phyloP scores from a whole-genome alignment of 2,888 invertebrate genomes.

The Drosophila mulleri region DNA sequence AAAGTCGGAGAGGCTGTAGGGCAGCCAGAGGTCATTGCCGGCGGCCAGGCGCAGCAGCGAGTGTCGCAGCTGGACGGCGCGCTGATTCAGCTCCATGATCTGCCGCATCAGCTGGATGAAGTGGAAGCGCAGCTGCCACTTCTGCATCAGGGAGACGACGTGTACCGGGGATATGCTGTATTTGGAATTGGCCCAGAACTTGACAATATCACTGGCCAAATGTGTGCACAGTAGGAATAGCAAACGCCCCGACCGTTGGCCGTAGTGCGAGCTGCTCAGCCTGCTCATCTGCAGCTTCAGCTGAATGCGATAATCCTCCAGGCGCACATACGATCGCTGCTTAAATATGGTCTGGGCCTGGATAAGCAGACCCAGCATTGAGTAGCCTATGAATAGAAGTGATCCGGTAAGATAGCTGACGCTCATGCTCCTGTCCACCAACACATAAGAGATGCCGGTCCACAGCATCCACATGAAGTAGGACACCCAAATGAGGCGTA shows the following conservation, averaged over 20 bases:
- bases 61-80: conserved; percentile 49
- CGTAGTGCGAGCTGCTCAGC: conserved; percentile 48
- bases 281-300: conserved; percentile 51
- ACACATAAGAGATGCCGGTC: background rate
- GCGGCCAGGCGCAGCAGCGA: conserved; percentile 57
- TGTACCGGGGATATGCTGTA: conserved; percentile 47
- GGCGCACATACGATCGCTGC: conserved; percentile 15
- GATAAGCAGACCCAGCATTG: conserved; percentile 38
- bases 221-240: conserved; percentile 44
- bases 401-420: conserved; percentile 50
- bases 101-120: conserved; percentile 71
- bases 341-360: conserved; percentile 58
- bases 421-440: background rate
- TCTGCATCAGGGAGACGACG: conserved; percentile 55
- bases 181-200: conserved; percentile 47
- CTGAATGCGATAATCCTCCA: conserved; percentile 46
- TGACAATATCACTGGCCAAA: conserved; percentile 43
- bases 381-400: conserved; percentile 36
- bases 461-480: conserved; percentile 39
- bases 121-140: conserved; percentile 72
- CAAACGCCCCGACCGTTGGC: conserved; percentile 32
- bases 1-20: conserved; percentile 60
- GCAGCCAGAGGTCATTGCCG: conserved; percentile 72
- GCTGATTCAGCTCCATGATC: conserved; percentile 65
- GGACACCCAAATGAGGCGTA: conserved; percentile 47